A percentile compares a stretch with the other conserved stretches of the same genome.
Conservation (phyloP, 1,140 invertebrate genomes). For the Hylaeus anthracinus region DNA sequence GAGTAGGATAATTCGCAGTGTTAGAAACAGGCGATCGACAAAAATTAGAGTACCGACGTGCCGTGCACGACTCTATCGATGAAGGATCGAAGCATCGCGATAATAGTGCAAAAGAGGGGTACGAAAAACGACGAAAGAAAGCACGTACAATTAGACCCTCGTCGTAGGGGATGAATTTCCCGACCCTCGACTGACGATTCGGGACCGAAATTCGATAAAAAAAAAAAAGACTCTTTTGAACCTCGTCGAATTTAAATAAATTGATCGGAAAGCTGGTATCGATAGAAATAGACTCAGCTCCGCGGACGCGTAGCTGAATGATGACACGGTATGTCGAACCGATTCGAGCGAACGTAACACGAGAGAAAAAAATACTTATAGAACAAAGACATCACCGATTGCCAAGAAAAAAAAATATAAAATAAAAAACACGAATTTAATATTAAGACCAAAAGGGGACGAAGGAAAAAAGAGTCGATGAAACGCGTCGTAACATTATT, state of each 20-base stretch:
- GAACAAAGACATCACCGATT: slow-evolving; percentile 1
- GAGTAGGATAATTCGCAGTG: not conserved
- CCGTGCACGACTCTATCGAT: slow-evolving; percentile 11
- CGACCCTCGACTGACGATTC: not conserved
- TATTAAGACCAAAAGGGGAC: not conserved
- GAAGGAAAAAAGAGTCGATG: slow-evolving; percentile 12
- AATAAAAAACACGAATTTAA: not conserved
- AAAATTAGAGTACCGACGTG: slow-evolving; percentile 7
- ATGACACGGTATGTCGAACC: not conserved
- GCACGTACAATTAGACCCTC: not conserved
- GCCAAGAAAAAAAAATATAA: slow-evolving; percentile 32
- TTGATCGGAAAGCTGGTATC: too few species aligned
- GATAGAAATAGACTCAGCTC: too few species aligned
- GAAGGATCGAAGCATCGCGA: slow-evolving; percentile 27
- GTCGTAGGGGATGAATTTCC: not conserved
- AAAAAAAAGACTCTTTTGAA: too few species aligned
- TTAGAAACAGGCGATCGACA: slow-evolving; percentile 12
- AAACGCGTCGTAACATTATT: slow-evolving; percentile 66
- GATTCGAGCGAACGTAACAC: not conserved
- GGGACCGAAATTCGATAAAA: not conserved
- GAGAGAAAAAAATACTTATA: not conserved
- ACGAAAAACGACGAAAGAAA: not conserved
- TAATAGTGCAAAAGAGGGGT: not conserved
- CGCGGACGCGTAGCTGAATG: not conserved
- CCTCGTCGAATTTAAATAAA: not conserved